These are phyloP conservation scores for Cyphomyrmex costatus DNA, from an alignment of 1,140 invertebrate genomes.

Conservation along the genomic window DNA sequence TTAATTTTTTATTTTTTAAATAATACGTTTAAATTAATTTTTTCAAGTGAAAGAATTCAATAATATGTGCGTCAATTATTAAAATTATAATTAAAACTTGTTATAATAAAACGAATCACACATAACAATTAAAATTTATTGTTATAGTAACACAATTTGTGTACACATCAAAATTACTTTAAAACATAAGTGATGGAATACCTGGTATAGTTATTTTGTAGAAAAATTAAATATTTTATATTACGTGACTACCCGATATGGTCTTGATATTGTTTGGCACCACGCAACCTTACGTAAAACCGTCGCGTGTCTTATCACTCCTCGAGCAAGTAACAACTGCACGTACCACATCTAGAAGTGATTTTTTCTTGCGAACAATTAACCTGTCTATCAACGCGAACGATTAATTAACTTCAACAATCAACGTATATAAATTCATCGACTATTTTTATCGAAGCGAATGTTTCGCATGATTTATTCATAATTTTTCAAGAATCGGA, in stretches of 20 bases:
- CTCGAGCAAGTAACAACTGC: too few relatives aligned
- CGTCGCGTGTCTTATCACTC: background rate
- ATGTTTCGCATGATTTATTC: background rate
- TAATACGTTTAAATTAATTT: too few relatives aligned
- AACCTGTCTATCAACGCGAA: background rate
- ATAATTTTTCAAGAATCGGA: background rate
- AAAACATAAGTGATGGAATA: too few relatives aligned
- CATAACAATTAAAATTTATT: too few relatives aligned
- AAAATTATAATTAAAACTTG: too few relatives aligned
- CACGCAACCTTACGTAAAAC: background rate
- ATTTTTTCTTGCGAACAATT: background rate
- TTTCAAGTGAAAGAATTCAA: too few relatives aligned
- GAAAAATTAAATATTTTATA: background rate
- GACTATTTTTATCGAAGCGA: background rate
- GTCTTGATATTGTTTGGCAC: background rate
- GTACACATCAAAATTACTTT: too few relatives aligned
- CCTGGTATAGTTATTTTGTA: too few relatives aligned
- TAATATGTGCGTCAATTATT: too few relatives aligned
- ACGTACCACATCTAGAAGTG: background rate
- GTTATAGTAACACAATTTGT: too few relatives aligned
- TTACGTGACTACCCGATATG: background rate
- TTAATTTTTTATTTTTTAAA: too few relatives aligned
- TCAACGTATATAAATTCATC: background rate
- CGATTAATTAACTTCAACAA: background rate
- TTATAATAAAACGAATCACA: too few relatives aligned